These are phyloP conservation scores for Pocillopora damicornis DNA, from an alignment of 64 coral and sea anemone genomes.

Conservation along the genomic window DNA sequence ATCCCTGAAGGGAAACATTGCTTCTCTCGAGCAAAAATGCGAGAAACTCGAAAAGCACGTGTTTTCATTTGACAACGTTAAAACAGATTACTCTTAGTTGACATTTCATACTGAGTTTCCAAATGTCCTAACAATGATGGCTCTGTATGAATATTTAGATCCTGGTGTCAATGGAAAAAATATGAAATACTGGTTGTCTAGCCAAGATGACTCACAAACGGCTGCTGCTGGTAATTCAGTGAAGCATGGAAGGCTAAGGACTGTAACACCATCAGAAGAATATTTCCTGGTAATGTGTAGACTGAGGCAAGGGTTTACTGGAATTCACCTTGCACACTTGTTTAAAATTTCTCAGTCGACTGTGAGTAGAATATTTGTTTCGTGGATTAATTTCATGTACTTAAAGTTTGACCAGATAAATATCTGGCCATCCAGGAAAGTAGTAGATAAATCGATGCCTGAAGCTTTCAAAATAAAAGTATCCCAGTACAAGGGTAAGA, in stretches of 20 bases:
- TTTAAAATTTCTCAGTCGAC: conserved; percentile 30
- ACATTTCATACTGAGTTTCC: conserved; percentile 18
- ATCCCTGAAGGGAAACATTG: conserved; percentile 1
- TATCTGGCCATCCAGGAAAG: conserved; percentile 33
- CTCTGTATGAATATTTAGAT: conserved; percentile 10
- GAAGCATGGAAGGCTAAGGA: conserved; percentile 27
- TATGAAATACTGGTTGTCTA: conserved; percentile 18
- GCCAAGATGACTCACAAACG: neutral
- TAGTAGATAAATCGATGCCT: neutral
- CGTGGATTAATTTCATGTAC: conserved; percentile 47
- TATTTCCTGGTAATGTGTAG: conserved; percentile 23
- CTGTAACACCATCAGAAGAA: neutral
- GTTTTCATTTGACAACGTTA: conserved; percentile 13
- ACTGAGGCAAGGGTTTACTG: conserved; percentile 40
- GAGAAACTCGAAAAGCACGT: neutral
- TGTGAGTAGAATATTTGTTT: conserved; percentile 44
- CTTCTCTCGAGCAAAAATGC: conserved; percentile 8
- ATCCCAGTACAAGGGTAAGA: neutral
- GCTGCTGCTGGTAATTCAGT: neutral
- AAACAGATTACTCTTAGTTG: conserved; percentile 7
- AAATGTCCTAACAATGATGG: neutral
- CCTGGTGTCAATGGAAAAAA: conserved; percentile 20
- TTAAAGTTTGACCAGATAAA: conserved; percentile 13
- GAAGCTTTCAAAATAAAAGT: conserved; percentile 3
- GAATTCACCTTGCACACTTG: conserved; percentile 20